Evolutionary conservation across 2,113 vertebrate genomes (phyloP), one percentile per base, ranked within the genome.

Genomic region (Syngnathus typhle): DNA sequence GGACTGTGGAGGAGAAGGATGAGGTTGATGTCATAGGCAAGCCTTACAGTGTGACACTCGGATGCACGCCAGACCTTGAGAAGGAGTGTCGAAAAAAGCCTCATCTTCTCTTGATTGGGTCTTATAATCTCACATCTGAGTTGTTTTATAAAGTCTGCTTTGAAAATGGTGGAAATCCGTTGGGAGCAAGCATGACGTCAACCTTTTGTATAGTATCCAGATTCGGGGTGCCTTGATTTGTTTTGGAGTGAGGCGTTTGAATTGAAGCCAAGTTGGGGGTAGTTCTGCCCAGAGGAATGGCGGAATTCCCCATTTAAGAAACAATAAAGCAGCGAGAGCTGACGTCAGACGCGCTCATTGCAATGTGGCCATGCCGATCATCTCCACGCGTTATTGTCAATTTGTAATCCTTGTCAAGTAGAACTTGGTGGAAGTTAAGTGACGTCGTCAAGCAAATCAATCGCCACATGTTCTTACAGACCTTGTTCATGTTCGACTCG

Each of bases 11-110:
- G 3, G 67, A 74, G 72, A 79, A 79, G 65, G 64, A 71, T 72
- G 72, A 69, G 84, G 78, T 83, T 91, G 85, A 91, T 89, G 86
- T 92, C 89, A 92, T 84, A 71, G 54, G 72, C 76, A 77, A 82
- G 79, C 68, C 75, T 79, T 56, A 72, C 77, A 64, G 69, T 78
- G 71, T 77, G 71, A 84, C 77, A 87, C 76, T 82, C 85, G 88
- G 88, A 79, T 41, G 59, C 23, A 1, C 23, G 76, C 88, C 82
- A 80, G 72, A 68, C 65, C 60, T 60, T 75, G 70, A 74, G 66
- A 39, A 47, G 21, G 21, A 52, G 32, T 18, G 44, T 39, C 1
- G 15, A 69, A 54, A 52, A 46, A 36, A 21, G 15, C 3, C 1
- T 46, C 4, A 46, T 13, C 13, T 15, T 5, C 5, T 46, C 11